A percentile compares a stretch with the other conserved stretches of the same genome.
Conservation (phyloP, 2,888 invertebrate genomes). For the Epinotia bilunana region DNA sequence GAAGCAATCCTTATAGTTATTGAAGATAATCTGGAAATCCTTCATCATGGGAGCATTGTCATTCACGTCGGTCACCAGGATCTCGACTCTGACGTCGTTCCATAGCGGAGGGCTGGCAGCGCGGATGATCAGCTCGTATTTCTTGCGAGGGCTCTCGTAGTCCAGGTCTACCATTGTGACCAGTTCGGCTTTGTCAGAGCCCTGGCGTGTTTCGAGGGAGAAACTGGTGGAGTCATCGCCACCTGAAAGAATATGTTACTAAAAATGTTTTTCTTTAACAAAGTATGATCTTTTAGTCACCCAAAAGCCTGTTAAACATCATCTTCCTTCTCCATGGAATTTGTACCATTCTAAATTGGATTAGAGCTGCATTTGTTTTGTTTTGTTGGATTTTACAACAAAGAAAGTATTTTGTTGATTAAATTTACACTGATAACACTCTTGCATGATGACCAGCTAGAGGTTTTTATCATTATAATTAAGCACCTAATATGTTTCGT, state of each 20-base stretch:
- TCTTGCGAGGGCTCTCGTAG: constrained; percentile 97
- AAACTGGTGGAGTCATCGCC: constrained; percentile 96
- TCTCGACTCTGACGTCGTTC: constrained; percentile 94
- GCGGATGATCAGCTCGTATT: constrained; percentile 93
- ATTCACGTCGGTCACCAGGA: constrained; percentile 96
- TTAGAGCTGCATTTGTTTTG: no score
- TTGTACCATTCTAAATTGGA: no score
- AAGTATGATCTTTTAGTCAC: no score
- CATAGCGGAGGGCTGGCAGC: constrained; percentile 96
- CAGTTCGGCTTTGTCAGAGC: constrained; percentile 93
- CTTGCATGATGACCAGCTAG: no score
- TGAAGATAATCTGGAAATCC: constrained; percentile 97
- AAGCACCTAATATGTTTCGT: no score
- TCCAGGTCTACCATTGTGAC: constrained; percentile 96
- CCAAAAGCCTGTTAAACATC: no score
- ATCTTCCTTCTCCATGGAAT: no score
- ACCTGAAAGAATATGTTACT: constrained; percentile 63
- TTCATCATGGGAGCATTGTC: constrained; percentile 97
- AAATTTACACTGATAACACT: no score
- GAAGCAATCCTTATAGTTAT: constrained; percentile 97
- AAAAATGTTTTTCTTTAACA: background rate
- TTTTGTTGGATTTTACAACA: no score
- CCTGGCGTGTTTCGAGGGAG: constrained; percentile 91
- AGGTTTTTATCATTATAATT: no score
- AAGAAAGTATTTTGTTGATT: no score